Conservation (phyloP, 37 sponge, comb jelly and placozoan genomes). For the Cliona cf. orientalis region DNA sequence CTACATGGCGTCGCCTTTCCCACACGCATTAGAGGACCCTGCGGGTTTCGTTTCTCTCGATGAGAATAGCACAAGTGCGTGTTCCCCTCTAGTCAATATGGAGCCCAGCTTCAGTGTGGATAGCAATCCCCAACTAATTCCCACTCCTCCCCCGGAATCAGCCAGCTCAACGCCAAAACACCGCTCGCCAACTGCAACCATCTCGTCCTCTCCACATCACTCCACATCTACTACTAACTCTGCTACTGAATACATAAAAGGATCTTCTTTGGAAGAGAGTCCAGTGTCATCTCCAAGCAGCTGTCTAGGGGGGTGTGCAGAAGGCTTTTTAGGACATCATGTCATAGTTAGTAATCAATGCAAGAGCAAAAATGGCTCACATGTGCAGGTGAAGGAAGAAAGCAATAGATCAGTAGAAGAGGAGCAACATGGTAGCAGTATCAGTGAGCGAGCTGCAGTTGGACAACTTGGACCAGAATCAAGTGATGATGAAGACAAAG, state of each 20-base stretch:
- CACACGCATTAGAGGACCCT: neutral
- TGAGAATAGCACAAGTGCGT: neutral
- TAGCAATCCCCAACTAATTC: neutral
- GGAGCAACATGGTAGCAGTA: neutral
- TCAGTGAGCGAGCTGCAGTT: neutral
- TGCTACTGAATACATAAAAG: slow-evolving; percentile 4
- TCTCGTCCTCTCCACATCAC: neutral
- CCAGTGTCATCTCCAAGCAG: slow-evolving; percentile 53
- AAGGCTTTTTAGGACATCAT: too few relatives aligned
- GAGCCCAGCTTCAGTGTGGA: neutral
- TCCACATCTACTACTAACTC: neutral
- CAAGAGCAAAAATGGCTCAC: too few relatives aligned
- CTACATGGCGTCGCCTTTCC: too few relatives aligned
- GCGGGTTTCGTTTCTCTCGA: neutral
- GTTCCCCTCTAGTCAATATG: neutral
- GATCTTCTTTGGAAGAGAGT: slow-evolving; percentile 26
- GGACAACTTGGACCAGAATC: neutral
- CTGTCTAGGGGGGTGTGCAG: neutral
- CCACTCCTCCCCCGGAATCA: slow-evolving; percentile 10
- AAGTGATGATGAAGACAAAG: neutral
- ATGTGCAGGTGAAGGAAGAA: too few relatives aligned
- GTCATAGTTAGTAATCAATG: neutral
- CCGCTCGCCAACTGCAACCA: neutral
- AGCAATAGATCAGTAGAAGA: neutral
- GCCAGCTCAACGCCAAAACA: neutral